phyloP scores from a whole-genome alignment of 2,113 vertebrate genomes.

The Pundamilia nyererei region DNA sequence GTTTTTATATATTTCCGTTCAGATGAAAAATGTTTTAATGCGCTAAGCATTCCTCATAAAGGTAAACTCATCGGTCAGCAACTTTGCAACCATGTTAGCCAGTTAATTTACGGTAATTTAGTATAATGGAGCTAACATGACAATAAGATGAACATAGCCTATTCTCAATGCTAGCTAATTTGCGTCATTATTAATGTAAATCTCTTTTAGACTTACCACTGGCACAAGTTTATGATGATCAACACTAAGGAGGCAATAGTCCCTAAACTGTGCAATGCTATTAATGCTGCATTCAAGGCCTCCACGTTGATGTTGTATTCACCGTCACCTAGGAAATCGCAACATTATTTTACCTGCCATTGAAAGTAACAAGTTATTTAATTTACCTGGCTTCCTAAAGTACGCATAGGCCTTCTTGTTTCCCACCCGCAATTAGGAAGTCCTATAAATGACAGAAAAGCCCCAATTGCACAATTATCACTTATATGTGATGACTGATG shows the following conservation, averaged over 20 bases:
- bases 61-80: background rate
- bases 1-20: background rate
- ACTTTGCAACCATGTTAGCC: background rate
- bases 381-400: background rate
- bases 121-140: background rate
- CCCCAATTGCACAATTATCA: background rate
- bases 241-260: background rate
- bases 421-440: background rate
- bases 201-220: background rate
- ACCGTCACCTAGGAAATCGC: accelerated
- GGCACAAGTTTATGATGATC: background rate
- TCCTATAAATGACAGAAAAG: background rate
- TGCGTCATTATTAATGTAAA: background rate
- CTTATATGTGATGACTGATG: background rate
- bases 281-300: constrained; percentile 11
- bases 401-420: background rate
- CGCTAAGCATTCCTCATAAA: accelerated
- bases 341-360: background rate
- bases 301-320: background rate
- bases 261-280: constrained; percentile 1
- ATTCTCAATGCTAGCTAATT: background rate
- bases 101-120: background rate
- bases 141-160: accelerated
- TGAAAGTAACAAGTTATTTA: background rate
- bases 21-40: background rate